Conservation (phyloP, 2,113 vertebrate species). For the Callocephalon fimbriatum region DNA sequence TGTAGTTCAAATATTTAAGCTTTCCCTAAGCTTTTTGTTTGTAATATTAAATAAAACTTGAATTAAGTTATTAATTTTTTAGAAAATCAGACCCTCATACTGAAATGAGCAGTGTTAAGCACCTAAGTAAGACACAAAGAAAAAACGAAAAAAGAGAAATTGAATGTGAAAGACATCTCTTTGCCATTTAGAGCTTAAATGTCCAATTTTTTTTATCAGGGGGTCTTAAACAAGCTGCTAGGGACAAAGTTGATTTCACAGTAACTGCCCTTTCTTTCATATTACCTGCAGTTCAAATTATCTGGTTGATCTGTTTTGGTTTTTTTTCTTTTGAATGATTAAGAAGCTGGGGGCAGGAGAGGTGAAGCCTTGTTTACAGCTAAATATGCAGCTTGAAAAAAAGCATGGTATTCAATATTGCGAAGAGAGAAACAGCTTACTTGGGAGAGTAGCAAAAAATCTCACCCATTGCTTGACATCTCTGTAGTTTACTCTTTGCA, state of each 20-base stretch:
- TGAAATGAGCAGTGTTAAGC: background rate
- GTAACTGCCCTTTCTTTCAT: background rate
- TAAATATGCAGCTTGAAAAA: background rate
- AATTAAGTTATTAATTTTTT: background rate
- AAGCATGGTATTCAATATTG: background rate
- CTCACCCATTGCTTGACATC: background rate
- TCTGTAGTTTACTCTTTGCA: background rate
- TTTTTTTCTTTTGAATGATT: background rate
- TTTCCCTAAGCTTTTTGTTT: background rate
- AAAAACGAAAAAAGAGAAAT: fast-evolving
- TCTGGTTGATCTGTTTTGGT: background rate
- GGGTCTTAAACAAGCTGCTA: background rate
- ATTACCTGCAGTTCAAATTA: background rate
- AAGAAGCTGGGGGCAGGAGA: background rate
- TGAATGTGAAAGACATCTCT: background rate
- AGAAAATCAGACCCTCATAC: fast-evolving
- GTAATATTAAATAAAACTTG: background rate
- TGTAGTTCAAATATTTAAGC: background rate
- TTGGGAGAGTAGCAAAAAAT: background rate
- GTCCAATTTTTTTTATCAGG: background rate
- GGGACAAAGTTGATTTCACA: background rate
- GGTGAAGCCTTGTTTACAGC: background rate
- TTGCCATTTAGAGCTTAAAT: background rate
- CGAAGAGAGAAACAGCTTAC: background rate
- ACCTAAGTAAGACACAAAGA: background rate